Evolutionary conservation across 2,888 invertebrate genomes (phyloP).

Genomic region (Tiliacea citrago): DNA sequence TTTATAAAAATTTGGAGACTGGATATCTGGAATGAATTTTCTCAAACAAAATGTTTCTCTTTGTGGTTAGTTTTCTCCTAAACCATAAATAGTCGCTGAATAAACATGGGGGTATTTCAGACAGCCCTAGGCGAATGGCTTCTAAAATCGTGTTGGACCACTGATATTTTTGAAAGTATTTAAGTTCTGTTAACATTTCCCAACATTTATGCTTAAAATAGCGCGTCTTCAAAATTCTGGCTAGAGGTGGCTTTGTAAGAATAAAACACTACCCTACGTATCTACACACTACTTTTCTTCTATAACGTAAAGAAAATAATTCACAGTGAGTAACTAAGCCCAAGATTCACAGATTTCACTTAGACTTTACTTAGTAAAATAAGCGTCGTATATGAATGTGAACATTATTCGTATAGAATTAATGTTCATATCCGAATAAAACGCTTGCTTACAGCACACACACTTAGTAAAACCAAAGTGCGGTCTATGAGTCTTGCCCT

Average conservation of each 20-base stretch:
- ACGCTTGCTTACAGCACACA: neutral
- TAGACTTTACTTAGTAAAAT: neutral
- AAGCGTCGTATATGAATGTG: neutral
- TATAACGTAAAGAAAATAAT: neutral
- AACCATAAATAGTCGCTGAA: neutral
- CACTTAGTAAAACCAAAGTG: neutral
- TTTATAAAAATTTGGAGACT: neutral
- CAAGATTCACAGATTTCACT: neutral
- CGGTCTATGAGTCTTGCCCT: constrained; percentile 11
- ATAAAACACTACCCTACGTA: neutral
- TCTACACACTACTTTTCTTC: neutral
- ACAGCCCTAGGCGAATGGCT: neutral
- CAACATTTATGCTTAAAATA: neutral
- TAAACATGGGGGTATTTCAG: neutral
- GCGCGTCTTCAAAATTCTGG: neutral
- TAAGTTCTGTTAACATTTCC: neutral
- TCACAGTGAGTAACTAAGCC: neutral
- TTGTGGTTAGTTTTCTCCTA: neutral
- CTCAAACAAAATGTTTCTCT: neutral
- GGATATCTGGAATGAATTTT: neutral
- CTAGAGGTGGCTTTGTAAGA: neutral
- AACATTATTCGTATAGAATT: neutral
- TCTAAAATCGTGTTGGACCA: neutral
- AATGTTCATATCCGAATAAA: neutral
- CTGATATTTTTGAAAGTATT: neutral